Evolutionary conservation across 2,888 invertebrate genomes (phyloP).

Genomic region (Aromia moschata): DNA sequence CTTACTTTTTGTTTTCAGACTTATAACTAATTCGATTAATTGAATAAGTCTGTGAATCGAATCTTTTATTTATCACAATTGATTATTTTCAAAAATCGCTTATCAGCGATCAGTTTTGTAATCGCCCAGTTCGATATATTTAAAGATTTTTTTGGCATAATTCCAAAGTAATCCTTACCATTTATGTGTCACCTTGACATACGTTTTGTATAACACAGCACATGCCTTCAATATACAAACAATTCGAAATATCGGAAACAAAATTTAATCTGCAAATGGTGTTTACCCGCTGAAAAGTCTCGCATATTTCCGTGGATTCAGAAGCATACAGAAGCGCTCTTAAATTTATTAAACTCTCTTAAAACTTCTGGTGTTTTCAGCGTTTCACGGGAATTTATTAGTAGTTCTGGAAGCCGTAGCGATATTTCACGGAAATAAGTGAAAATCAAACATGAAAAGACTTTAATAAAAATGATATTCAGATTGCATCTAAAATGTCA

Average conservation of each 20-base stretch:
- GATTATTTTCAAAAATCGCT: too few relatives aligned
- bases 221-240: too few relatives aligned
- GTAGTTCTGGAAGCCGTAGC: slow-evolving; percentile 19
- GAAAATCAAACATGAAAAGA: slow-evolving; percentile 21
- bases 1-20: too few relatives aligned
- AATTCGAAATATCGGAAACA: not conserved
- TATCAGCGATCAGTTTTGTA: too few relatives aligned
- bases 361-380: slow-evolving; percentile 28
- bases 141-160: too few relatives aligned
- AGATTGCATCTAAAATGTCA: slow-evolving; percentile 24
- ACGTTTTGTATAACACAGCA: too few relatives aligned
- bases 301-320: slow-evolving; percentile 24
- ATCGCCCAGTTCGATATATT: too few relatives aligned
- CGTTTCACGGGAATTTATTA: slow-evolving; percentile 25
- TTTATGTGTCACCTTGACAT: too few relatives aligned
- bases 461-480: slow-evolving; percentile 26
- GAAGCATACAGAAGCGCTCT: slow-evolving; percentile 29
- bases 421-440: slow-evolving; percentile 11
- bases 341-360: slow-evolving; percentile 28
- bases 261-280: slow-evolving; percentile 33
- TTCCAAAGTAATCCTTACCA: too few relatives aligned
- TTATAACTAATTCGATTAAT: too few relatives aligned
- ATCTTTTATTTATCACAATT: too few relatives aligned
- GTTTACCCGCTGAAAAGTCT: slow-evolving; percentile 36
- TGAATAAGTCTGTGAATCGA: too few relatives aligned